Conservation (phyloP, 2,888 invertebrate species). For the Lochmaea capreae region DNA sequence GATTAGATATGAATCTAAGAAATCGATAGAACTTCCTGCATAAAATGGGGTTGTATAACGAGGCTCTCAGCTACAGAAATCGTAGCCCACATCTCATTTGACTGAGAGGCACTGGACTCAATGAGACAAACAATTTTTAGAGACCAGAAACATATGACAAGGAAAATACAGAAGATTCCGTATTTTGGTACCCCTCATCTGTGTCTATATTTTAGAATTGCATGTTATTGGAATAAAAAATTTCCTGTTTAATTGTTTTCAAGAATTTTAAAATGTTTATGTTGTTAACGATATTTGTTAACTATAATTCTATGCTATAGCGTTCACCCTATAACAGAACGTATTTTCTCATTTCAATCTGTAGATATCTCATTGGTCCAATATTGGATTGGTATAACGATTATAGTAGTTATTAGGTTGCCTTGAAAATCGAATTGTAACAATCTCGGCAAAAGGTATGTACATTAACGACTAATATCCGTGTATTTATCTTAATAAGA, state of each 20-base stretch:
- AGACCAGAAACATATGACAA: too few species aligned
- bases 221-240: not conserved
- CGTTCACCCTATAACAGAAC: conserved; percentile 18
- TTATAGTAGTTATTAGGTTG: conserved; percentile 40
- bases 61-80: too few species aligned
- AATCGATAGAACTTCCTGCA: too few species aligned
- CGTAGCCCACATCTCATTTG: too few species aligned
- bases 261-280: not conserved
- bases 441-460: conserved; percentile 43
- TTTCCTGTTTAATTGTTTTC: not conserved
- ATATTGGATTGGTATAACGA: conserved; percentile 31
- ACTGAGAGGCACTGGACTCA: too few species aligned
- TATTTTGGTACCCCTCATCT: too few species aligned
- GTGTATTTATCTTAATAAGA: conserved; percentile 44
- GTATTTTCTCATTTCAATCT: conserved; percentile 29
- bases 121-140: too few species aligned
- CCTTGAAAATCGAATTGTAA: conserved; percentile 42
- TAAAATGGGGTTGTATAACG: too few species aligned
- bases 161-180: too few species aligned
- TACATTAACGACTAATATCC: conserved; percentile 43
- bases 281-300: not conserved
- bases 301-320: conserved; percentile 1
- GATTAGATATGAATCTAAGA: too few species aligned
- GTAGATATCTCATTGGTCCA: conserved; percentile 23
- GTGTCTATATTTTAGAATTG: too few species aligned